Conservation (phyloP, 2,113 vertebrate species). For the Serinus canaria region DNA sequence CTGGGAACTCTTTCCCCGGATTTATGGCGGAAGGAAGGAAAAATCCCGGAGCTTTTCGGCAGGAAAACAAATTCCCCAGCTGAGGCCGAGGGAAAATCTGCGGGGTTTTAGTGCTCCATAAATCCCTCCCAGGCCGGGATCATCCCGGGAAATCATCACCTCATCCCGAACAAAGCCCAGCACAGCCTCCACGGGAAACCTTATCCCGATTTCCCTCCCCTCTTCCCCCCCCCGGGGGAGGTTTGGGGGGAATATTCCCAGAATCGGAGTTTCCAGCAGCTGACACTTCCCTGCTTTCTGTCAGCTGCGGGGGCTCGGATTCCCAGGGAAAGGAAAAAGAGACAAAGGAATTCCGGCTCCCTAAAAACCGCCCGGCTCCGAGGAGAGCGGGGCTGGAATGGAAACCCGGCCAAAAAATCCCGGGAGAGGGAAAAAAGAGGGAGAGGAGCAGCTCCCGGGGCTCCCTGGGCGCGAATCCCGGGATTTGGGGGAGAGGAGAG, state of each 20-base stretch:
- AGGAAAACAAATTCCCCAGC: neutral
- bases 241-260: neutral
- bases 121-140: neutral
- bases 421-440: accelerated
- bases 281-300: neutral
- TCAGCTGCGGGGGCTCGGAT: neutral
- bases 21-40: neutral
- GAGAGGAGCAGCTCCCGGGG: neutral
- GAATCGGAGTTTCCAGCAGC: neutral
- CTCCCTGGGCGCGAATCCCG: neutral
- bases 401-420: neutral
- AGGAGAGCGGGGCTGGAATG: neutral
- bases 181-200: neutral
- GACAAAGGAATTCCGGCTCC: neutral
- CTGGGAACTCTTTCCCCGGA: neutral
- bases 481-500: accelerated
- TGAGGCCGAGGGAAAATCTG: neutral
- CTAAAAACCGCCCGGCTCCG: neutral
- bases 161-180: neutral
- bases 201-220: neutral
- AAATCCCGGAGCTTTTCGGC: neutral
- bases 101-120: neutral
- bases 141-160: neutral
- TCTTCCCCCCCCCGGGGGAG: neutral
- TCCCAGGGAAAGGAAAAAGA: neutral